Conservation (phyloP, 35 echinoderm and acorn worm species). For the Patiria miniata region DNA sequence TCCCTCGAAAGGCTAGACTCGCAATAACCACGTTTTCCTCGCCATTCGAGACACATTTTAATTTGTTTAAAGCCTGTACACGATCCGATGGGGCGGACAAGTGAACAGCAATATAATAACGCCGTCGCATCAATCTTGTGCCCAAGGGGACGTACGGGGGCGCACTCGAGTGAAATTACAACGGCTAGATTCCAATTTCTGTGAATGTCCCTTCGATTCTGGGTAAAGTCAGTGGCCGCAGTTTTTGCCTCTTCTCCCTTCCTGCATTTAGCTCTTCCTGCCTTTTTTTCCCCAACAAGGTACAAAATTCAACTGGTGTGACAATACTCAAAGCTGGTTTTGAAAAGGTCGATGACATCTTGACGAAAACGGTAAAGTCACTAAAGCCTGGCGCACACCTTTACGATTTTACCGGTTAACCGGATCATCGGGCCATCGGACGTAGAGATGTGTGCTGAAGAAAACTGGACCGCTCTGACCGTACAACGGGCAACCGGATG, state of each 20-base stretch:
- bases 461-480: too few species aligned
- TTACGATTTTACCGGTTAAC: too few species aligned
- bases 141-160: neutral
- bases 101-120: constrained; percentile 34
- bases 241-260: neutral
- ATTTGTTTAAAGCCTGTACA: constrained; percentile 22
- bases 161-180: neutral
- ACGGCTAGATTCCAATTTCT: neutral
- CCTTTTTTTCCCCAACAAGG: neutral
- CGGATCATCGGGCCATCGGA: too few species aligned
- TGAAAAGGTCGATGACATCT: neutral
- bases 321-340: neutral
- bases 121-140: neutral
- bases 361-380: neutral
- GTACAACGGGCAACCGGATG: too few species aligned
- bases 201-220: neutral
- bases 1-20: neutral
- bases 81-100: constrained; percentile 2
- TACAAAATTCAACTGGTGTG: neutral
- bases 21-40: neutral
- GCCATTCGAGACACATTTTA: neutral
- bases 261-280: neutral
- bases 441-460: too few species aligned
- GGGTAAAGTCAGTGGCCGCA: neutral
- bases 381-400: too few species aligned